A percentile compares a stretch with the other conserved stretches of the same genome.
Conservation (phyloP, 2,888 invertebrate species). For the Diaphora mendica region DNA sequence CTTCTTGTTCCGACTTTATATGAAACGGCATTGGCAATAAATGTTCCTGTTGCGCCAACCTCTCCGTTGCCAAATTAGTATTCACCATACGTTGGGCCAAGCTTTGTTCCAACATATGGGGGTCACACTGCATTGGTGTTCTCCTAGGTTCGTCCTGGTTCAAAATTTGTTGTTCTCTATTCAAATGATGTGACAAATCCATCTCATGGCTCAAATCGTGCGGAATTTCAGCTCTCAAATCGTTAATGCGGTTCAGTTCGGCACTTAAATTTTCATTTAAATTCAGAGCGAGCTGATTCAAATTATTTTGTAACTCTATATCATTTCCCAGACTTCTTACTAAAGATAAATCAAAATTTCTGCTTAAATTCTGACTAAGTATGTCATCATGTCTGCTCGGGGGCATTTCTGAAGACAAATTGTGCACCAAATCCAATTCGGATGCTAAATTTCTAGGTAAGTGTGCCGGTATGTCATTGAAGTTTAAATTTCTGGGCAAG, state of each 20-base stretch:
- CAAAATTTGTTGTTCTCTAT: constrained; percentile 63
- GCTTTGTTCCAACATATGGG: constrained; percentile 57
- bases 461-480: constrained; percentile 75
- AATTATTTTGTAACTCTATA: constrained; percentile 66
- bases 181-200: constrained; percentile 68
- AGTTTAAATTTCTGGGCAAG: constrained; percentile 66
- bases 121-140: constrained; percentile 52
- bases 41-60: constrained; percentile 57
- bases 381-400: constrained; percentile 67
- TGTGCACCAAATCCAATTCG: constrained; percentile 69
- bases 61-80: constrained; percentile 33
- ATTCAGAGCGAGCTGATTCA: constrained; percentile 66
- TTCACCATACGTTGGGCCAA: constrained; percentile 52
- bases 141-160: constrained; percentile 52
- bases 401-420: constrained; percentile 61
- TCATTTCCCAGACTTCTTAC: constrained; percentile 45
- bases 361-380: constrained; percentile 45
- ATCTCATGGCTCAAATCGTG: constrained; percentile 68
- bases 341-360: constrained; percentile 50
- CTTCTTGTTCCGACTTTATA: constrained; percentile 79
- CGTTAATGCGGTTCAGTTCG: constrained; percentile 54
- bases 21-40: constrained; percentile 74
- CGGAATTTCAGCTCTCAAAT: constrained; percentile 57
- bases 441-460: constrained; percentile 58
- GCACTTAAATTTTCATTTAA: constrained; percentile 66